Base-by-base conservation (phyloP, 1,140 invertebrate genomes). In the Trichogramma pretiosum region DNA sequence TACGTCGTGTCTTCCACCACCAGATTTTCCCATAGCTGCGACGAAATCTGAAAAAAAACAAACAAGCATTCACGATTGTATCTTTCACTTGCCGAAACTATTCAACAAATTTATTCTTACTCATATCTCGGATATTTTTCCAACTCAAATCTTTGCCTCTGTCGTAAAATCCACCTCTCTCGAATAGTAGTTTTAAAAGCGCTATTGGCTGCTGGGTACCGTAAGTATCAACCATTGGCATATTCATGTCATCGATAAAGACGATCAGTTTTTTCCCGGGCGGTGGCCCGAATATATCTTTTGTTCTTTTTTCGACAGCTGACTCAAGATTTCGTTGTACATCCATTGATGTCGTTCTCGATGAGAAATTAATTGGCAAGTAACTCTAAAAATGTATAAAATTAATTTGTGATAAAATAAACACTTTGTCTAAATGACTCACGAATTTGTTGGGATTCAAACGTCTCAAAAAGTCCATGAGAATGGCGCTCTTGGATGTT, bases 161-260 rank as follows among this genome's bases (percentile, higher is more conserved):
- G 69, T 91, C 88, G 64, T 91, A 94, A 56, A 92, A 80, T 18
- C 90, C 91, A 50, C 83, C 83, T 55, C 80, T 79, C 67, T 94
- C 89, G 35, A 94, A 79, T 2, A 94, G 63, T 16, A 93, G 64
- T 66, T 93, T 94, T 1, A 95, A 67, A 8, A 94, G 63, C 1
- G 91, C 91, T 52, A 94, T 91, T 0, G 91, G 90, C 59, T 94
- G 91, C 67, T 94, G 90, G 0, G 88, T 93, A 2, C 90, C 90
- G 61, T 93, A 93, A 1, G 80, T 84, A 62, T 85, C 86, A 21
- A 90, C 84, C 68, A 88, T 79, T 28, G 90, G 89, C 89, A 93
- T 93, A 65, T 94, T 93, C 81, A 95, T 84, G 59, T 95, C 89
- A 64, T 95, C 92, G 53, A 95, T 85, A 62, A 94, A 94, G 53